These are phyloP conservation scores for Drosophila quinaria DNA, from an alignment of 2,888 invertebrate genomes.

Conservation along the genomic window DNA sequence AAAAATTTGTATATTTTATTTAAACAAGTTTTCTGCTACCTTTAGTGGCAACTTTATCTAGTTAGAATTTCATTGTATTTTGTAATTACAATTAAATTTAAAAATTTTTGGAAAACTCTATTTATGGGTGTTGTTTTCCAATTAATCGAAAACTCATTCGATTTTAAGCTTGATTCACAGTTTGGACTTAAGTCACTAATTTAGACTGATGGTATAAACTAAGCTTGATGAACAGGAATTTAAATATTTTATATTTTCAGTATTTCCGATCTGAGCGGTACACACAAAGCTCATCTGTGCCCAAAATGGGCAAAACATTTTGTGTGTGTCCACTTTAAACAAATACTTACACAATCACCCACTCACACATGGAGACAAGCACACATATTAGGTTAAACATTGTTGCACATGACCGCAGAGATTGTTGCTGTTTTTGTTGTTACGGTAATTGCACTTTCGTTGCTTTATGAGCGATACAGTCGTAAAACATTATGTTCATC, in stretches of 20 bases:
- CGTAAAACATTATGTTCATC: constrained; percentile 74
- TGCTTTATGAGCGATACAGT: constrained; percentile 73
- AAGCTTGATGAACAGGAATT: background rate
- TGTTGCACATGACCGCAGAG: constrained; percentile 60
- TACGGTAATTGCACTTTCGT: constrained; percentile 73
- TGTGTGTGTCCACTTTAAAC: constrained; percentile 45
- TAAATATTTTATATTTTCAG: background rate
- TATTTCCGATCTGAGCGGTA: background rate
- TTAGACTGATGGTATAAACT: background rate
- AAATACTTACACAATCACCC: constrained; percentile 9
- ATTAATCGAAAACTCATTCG: no score
- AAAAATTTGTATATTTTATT: no score
- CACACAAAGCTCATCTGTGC: constrained; percentile 4
- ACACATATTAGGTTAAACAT: constrained; percentile 44
- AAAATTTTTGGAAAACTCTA: no score
- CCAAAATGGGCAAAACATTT: constrained; percentile 62
- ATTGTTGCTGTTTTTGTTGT: constrained; percentile 33
- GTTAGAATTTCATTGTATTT: no score
- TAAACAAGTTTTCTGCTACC: no score
- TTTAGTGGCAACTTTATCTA: no score
- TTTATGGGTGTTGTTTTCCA: no score
- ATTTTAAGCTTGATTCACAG: no score
- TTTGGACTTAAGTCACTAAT: no score
- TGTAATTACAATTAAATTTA: no score
- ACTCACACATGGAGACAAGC: constrained; percentile 9